Percentiles rank a stretch among this genome's conserved stretches.
phyloP scores from a whole-genome alignment of 2,888 invertebrate genomes.

The Blastobasis lacticolella region DNA sequence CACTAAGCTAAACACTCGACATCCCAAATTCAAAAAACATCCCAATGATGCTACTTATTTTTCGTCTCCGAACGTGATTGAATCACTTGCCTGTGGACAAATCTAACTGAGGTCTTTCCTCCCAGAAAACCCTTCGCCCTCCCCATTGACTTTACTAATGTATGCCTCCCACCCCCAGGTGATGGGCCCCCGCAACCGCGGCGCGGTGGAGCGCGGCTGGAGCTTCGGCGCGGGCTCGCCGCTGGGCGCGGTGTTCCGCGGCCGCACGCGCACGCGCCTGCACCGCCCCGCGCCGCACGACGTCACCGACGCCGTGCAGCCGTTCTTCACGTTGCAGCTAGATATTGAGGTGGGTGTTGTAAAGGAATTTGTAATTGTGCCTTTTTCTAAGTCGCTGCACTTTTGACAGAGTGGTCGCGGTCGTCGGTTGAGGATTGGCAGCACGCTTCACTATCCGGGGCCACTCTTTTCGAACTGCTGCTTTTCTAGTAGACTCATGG shows the following conservation, averaged over 20 bases:
- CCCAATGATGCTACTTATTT: constrained; percentile 20
- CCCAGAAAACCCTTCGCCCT: too few species aligned
- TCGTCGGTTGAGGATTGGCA: too few species aligned
- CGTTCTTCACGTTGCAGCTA: constrained; percentile 95
- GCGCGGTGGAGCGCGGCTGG: constrained; percentile 89
- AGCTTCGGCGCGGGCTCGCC: constrained; percentile 80
- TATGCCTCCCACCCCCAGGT: background rate
- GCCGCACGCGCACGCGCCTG: constrained; percentile 89
- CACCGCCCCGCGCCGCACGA: constrained; percentile 78
- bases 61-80: constrained; percentile 16
- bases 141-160: too few species aligned
- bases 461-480: too few species aligned
- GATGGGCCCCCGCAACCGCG: constrained; percentile 87
- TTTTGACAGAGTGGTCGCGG: too few species aligned
- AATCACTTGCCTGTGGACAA: constrained; percentile 11
- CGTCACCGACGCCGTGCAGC: constrained; percentile 93
- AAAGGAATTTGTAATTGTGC: too few species aligned
- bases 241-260: constrained; percentile 94
- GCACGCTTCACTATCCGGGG: too few species aligned
- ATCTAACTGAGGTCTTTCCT: constrained; percentile 6
- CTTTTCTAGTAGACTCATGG: too few species aligned
- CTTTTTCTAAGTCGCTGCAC: too few species aligned
- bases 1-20: too few species aligned
- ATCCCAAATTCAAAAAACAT: background rate
- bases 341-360: constrained; percentile 90